phyloP scores from a whole-genome alignment of 2,113 vertebrate species.

The Heliornis fulica region DNA sequence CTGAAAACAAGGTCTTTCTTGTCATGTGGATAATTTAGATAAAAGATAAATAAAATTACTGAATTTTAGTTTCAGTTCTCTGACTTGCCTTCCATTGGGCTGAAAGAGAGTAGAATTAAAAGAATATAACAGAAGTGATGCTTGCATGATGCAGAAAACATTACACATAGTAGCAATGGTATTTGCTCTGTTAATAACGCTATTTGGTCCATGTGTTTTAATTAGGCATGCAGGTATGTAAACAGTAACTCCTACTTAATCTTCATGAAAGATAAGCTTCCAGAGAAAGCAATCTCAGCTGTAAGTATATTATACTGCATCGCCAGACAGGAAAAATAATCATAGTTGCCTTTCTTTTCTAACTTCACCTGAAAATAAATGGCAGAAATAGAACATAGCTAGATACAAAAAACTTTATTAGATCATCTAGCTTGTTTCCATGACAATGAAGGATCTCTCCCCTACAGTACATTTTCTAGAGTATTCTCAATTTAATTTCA shows the following conservation, averaged over 20 bases:
- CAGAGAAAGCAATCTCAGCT: not conserved
- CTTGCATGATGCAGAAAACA: not conserved
- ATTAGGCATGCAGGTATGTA: not conserved
- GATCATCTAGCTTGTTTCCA: slow-evolving; percentile 45
- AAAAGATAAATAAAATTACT: not conserved
- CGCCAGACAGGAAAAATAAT: not conserved
- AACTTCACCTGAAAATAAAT: not conserved
- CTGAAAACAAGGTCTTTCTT: not conserved
- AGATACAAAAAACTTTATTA: slow-evolving; percentile 22
- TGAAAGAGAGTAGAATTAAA: not conserved
- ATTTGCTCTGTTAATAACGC: not conserved
- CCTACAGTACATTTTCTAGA: not conserved
- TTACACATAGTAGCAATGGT: not conserved
- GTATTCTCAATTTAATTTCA: slow-evolving; percentile 8
- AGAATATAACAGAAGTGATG: not conserved
- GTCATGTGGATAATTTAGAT: not conserved
- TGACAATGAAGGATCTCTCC: slow-evolving; percentile 39
- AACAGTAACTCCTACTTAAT: not conserved
- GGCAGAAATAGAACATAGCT: not conserved
- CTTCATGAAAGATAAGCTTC: not conserved
- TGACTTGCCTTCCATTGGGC: not conserved
- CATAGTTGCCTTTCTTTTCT: not conserved
- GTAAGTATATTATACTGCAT: not conserved
- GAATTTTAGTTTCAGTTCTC: not conserved
- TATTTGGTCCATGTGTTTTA: not conserved